Percentiles rank a stretch among this genome's conserved stretches.
Conservation (phyloP, 1,140 invertebrate genomes). For the Sinella curviseta region DNA sequence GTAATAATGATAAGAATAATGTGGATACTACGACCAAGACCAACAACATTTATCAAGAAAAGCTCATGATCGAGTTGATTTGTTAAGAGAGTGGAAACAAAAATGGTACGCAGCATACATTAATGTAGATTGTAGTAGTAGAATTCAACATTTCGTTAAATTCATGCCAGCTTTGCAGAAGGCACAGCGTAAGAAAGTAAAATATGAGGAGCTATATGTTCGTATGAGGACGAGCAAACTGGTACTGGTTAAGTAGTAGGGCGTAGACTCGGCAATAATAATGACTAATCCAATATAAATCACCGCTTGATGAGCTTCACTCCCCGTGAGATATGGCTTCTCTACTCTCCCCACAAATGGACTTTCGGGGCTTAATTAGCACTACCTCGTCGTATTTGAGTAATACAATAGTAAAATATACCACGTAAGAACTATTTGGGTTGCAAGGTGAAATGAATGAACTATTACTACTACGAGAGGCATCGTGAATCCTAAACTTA, state of each 20-base stretch:
- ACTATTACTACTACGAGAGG: too few species aligned
- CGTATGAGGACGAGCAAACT: neutral
- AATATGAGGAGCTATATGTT: neutral
- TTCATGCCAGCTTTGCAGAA: neutral
- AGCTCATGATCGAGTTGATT: neutral
- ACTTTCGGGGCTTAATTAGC: conserved; percentile 43
- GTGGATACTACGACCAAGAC: neutral
- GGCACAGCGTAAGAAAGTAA: neutral
- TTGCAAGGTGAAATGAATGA: too few species aligned
- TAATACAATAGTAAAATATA: neutral
- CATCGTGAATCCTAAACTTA: neutral
- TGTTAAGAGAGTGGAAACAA: neutral
- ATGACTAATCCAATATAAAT: conserved; percentile 47
- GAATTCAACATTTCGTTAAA: neutral
- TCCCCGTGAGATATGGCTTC: conserved; percentile 45
- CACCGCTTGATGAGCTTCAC: conserved; percentile 45
- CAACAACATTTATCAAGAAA: neutral
- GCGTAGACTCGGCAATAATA: conserved; percentile 36
- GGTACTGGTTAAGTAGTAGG: conserved; percentile 21
- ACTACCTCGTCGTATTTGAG: conserved; percentile 26
- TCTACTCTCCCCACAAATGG: conserved; percentile 7
- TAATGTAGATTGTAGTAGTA: neutral
- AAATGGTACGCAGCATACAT: neutral
- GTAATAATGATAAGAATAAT: neutral
- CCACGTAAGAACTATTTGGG: neutral